Conservation (phyloP, 2,113 vertebrate genomes). For the Sitta europaea region DNA sequence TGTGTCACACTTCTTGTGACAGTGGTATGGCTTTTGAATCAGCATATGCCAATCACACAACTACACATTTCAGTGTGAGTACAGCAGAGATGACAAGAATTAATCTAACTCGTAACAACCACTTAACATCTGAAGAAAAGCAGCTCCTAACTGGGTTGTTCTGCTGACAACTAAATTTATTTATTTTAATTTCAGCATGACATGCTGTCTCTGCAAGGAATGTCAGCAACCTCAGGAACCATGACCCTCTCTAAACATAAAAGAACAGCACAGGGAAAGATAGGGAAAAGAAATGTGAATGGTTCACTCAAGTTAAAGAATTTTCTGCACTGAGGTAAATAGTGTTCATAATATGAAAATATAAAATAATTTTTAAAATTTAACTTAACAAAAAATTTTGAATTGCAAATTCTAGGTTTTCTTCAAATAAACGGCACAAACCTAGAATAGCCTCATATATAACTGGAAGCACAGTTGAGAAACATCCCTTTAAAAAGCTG, state of each 20-base stretch:
- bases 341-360: neutral
- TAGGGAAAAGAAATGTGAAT: neutral
- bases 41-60: accelerated
- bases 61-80: neutral
- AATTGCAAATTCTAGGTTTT: neutral
- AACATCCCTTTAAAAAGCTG: neutral
- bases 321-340: neutral
- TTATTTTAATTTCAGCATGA: constrained; percentile 11
- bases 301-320: neutral
- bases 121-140: neutral
- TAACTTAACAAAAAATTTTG: neutral
- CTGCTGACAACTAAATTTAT: neutral
- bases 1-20: neutral
- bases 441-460: neutral
- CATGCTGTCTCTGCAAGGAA: neutral
- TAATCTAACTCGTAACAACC: neutral
- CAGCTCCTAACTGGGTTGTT: neutral
- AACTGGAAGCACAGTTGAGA: neutral
- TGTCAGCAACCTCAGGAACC: neutral
- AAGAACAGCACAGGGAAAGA: neutral
- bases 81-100: neutral
- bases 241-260: neutral
- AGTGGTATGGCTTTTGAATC: neutral
- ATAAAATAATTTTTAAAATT: neutral
- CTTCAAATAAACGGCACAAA: neutral